Conservation (phyloP, 2,797 vertebrate genomes). For the Petrocephalus sullivani region DNA sequence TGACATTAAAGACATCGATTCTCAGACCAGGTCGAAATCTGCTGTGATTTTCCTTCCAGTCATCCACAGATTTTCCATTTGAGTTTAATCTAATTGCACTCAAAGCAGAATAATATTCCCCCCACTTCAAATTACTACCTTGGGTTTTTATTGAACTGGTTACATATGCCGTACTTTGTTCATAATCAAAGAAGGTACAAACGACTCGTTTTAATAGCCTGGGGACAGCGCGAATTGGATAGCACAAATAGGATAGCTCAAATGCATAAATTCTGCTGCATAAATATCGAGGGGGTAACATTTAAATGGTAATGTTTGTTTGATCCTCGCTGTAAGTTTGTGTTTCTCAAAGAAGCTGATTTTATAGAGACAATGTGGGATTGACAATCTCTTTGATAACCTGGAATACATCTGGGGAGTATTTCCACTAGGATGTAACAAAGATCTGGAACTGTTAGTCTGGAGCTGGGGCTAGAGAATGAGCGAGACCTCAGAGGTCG, state of each 20-base stretch:
- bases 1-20: slow-evolving; percentile 36
- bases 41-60: slow-evolving; percentile 29
- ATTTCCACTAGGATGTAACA: neutral
- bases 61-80: neutral
- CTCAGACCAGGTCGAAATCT: slow-evolving; percentile 26
- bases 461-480: neutral
- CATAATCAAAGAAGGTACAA: neutral
- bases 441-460: neutral
- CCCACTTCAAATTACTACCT: neutral
- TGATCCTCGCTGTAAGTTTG: neutral
- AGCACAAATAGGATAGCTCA: neutral
- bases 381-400: neutral
- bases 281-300: neutral
- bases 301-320: neutral
- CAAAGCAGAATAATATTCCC: neutral
- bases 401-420: neutral
- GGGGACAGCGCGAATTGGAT: neutral
- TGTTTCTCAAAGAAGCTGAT: neutral
- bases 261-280: neutral
- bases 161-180: neutral
- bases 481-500: neutral
- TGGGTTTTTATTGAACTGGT: neutral
- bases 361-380: neutral
- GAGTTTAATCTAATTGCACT: slow-evolving; percentile 15
- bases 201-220: neutral